phyloP scores from a whole-genome alignment of 2,113 vertebrate genomes.

The Zapus hudsonius region DNA sequence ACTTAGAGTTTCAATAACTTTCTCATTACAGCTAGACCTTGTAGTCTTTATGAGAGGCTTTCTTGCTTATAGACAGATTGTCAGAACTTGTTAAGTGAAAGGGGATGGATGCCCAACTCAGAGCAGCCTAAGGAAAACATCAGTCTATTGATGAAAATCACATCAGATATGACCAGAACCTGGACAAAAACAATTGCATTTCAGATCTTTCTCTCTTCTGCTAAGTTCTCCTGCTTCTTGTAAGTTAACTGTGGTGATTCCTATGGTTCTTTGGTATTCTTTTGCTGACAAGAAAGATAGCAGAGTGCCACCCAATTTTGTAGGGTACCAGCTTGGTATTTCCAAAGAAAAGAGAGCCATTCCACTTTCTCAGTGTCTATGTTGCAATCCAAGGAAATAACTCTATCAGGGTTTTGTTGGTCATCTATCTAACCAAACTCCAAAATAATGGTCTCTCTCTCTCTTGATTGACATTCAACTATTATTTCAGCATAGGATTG shows the following conservation, averaged over 20 bases:
- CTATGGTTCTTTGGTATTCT: not conserved
- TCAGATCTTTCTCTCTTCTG: not conserved
- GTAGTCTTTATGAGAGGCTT: slow-evolving; percentile 24
- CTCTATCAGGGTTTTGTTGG: not conserved
- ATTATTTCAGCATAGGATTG: not conserved
- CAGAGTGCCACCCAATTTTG: not conserved
- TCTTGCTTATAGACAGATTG: slow-evolving; percentile 56
- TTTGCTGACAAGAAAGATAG: not conserved
- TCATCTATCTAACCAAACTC: not conserved
- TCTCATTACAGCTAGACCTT: slow-evolving; percentile 48
- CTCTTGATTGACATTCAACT: not conserved
- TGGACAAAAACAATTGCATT: not conserved
- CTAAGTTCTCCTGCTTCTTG: not conserved
- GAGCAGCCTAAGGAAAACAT: slow-evolving; percentile 16
- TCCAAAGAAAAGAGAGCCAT: not conserved
- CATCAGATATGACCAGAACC: not conserved
- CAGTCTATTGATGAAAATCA: not conserved
- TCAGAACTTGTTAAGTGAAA: slow-evolving; percentile 49
- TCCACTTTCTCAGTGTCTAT: not conserved
- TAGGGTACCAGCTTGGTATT: not conserved
- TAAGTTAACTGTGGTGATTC: not conserved
- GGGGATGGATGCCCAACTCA: not conserved
- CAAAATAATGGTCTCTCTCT: not conserved
- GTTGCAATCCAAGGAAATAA: not conserved
- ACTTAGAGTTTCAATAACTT: slow-evolving; percentile 61